These are phyloP conservation scores for Meiosimyza platycephala DNA, from an alignment of 2,888 invertebrate species.

Conservation along the genomic window DNA sequence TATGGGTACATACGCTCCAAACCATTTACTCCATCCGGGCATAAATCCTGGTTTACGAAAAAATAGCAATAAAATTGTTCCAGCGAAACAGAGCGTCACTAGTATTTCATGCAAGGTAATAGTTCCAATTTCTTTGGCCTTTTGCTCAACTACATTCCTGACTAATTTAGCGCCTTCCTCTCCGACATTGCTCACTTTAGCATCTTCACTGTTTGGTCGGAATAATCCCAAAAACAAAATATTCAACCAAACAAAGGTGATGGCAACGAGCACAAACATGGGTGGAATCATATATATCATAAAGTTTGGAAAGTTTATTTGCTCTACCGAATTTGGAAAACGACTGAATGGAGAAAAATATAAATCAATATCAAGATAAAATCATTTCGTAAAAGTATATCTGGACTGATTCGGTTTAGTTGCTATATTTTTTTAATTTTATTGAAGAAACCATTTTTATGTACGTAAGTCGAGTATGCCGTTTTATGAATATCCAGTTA, in stretches of 20 bases:
- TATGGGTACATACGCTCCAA: background rate
- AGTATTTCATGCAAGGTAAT: conserved; percentile 44
- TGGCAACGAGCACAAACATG: conserved; percentile 42
- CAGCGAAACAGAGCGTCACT: conserved; percentile 39
- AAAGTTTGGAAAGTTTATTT: conserved; percentile 53
- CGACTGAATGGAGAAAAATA: conserved; percentile 53
- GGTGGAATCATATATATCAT: conserved; percentile 53
- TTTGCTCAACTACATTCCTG: conserved; percentile 38
- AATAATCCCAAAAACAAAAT: conserved; percentile 57
- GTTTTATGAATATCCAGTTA: too few relatives aligned
- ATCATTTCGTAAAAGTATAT: too few relatives aligned
- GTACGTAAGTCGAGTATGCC: too few relatives aligned
- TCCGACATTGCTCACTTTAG: conserved; percentile 35
- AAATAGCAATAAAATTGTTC: conserved; percentile 41
- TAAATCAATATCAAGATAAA: too few relatives aligned
- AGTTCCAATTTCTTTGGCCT: conserved; percentile 42
- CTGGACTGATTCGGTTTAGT: too few relatives aligned
- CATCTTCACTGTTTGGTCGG: conserved; percentile 49
- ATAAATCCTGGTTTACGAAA: conserved; percentile 42
- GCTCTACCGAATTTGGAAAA: conserved; percentile 52
- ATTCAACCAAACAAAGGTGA: conserved; percentile 51
- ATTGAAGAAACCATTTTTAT: too few relatives aligned
- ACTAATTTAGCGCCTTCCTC: conserved; percentile 31
- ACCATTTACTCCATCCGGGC: conserved; percentile 40
- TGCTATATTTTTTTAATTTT: too few relatives aligned